A percentile compares a stretch with the other conserved stretches of the same genome.
Conservation (phyloP, 2,797 vertebrate genomes). For the Mionectes olivaceus region DNA sequence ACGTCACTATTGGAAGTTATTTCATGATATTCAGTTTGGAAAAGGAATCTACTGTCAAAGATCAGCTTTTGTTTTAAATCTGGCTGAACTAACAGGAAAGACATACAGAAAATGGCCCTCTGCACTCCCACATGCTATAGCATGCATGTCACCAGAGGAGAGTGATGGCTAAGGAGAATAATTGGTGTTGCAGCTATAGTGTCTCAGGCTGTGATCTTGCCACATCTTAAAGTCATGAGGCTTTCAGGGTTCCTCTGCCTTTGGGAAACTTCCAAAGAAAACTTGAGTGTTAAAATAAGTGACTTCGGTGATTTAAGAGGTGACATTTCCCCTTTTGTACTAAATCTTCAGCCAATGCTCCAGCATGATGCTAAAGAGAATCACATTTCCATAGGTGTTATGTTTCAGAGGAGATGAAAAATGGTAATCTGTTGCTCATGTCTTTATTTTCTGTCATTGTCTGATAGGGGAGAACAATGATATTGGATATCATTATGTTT, state of each 20-base stretch:
- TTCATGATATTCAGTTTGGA: background rate
- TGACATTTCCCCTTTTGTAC: background rate
- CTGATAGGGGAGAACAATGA: background rate
- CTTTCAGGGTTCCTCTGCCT: background rate
- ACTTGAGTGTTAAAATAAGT: background rate
- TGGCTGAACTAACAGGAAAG: background rate
- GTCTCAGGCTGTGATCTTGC: background rate
- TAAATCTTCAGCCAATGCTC: background rate
- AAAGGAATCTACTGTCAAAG: background rate
- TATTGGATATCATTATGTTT: background rate
- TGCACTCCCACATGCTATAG: background rate
- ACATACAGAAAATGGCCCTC: background rate
- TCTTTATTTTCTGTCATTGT: background rate
- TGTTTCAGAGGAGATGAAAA: background rate
- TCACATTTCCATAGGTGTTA: background rate
- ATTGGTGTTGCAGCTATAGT: background rate
- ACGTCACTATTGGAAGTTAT: background rate
- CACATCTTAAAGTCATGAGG: background rate
- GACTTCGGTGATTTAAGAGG: background rate
- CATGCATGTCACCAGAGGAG: background rate
- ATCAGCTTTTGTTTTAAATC: background rate
- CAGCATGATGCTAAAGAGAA: background rate
- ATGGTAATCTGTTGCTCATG: background rate
- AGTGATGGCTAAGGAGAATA: background rate
- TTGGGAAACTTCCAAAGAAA: constrained; percentile 1